Evolutionary conservation across 2,888 invertebrate species (phyloP), one percentile per base, ranked within the genome.

Genomic region (Morpho helenor): DNA sequence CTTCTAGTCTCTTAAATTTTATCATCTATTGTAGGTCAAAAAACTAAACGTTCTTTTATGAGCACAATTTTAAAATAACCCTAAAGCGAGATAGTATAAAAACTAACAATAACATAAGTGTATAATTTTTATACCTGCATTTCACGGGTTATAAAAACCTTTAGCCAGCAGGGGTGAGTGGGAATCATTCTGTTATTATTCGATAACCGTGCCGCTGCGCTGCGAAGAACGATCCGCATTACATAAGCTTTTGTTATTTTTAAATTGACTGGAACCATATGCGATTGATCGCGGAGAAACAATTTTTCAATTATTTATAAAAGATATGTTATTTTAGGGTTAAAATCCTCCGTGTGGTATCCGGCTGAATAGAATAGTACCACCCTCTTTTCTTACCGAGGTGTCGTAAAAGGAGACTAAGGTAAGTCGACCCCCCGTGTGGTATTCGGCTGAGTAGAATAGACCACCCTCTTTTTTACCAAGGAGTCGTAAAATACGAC

Each of bases 71-170:
- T 52, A 53, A 58, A 63, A 63, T 53, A 58, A 55, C 61, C 52
- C 53, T 52, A 51, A 56, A 60, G 55, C 54, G 57, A 63, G 61
- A 65, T 56, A 59, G 8, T 56, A 59, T 54, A 66, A 59, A 64
- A 63, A 65, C 49, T 61, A 60, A 61, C 65, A 66, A 67, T 65
- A 63, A 57, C 62, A 64, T 67, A 68, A 71, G 68, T 68, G 68
- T 68, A 66, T 69, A 73, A 76, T 75, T 74, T 74, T 69, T 72
- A 74, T 80, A 80, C 76, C 75, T 77, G 79, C 76, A 78, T 81
- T 82, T 83, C 78, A 82, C 74, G 82, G 74, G 65, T 75, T 78
- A 82, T 84, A 81, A 82, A 82, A 79, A 80, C 74, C 68, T 72
- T 70, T 74, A 80, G 77, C 73, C 77, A 70, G 77, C 75, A 70